A percentile compares a stretch with the other conserved stretches of the same genome.
These are phyloP conservation scores for Brachionus asplanchnoidis DNA, from an alignment of 1,140 invertebrate genomes.

Conservation along the genomic window DNA sequence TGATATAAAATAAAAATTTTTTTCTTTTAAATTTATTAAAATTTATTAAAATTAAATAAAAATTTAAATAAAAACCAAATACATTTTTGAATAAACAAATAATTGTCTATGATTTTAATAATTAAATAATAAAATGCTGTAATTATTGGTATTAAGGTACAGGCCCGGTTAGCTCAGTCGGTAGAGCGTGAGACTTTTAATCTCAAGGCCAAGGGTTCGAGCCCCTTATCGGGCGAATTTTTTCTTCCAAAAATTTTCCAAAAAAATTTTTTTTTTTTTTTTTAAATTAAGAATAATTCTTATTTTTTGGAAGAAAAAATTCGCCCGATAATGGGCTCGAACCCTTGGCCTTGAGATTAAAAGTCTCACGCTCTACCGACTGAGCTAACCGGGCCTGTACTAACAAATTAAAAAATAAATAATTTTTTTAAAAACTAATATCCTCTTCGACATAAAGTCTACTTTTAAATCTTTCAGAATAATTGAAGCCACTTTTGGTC, in stretches of 20 bases:
- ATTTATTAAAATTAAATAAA: background rate
- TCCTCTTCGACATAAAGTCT: background rate
- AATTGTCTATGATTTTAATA: background rate
- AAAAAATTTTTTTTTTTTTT: background rate
- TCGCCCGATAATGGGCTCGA: background rate
- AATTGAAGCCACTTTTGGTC: background rate
- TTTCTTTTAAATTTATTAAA: background rate
- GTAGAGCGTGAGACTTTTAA: conserved; percentile 36
- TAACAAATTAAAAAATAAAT: too few species aligned
- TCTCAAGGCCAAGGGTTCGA: conserved; percentile 35
- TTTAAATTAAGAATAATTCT: background rate
- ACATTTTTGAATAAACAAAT: background rate
- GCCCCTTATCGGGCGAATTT: conserved; percentile 30
- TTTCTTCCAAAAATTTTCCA: background rate
- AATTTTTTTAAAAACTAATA: background rate
- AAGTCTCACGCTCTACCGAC: background rate
- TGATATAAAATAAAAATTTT: background rate
- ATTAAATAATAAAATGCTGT: background rate
- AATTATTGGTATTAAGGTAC: background rate
- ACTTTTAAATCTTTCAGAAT: background rate
- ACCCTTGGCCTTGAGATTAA: background rate
- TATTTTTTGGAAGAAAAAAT: background rate
- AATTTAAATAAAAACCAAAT: background rate
- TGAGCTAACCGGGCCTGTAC: background rate
- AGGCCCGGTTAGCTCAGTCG: conserved; percentile 32